These are phyloP conservation scores for Neostethus bicornis DNA, from an alignment of 2,797 vertebrate genomes.

Conservation along the genomic window DNA sequence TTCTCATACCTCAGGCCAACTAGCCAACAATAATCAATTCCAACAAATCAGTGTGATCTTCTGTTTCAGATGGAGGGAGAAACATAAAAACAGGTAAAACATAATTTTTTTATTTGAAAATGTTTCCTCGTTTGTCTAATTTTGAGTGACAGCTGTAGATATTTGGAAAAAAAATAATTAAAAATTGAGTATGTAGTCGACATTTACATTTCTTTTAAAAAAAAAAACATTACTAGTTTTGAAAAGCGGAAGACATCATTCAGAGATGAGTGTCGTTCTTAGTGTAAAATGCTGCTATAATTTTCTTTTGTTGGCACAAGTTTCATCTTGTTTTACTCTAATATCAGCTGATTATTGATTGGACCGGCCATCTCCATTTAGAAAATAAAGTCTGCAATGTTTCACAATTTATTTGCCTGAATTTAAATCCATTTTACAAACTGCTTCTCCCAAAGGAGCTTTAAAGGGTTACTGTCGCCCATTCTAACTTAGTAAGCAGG, in stretches of 20 bases:
- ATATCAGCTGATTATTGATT: not conserved
- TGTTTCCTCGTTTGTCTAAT: slow-evolving; percentile 22
- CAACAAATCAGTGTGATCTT: slow-evolving; percentile 49
- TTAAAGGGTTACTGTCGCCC: too few species aligned
- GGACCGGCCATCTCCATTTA: too few species aligned
- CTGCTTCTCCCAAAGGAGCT: too few species aligned
- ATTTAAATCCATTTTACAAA: too few species aligned
- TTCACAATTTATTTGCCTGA: too few species aligned
- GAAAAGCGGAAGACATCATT: not conserved
- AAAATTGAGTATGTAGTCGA: not conserved
- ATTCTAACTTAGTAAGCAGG: too few species aligned
- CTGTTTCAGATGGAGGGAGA: slow-evolving; percentile 66
- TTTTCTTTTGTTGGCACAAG: not conserved
- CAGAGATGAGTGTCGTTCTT: not conserved
- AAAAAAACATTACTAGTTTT: not conserved
- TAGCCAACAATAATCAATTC: slow-evolving; percentile 51
- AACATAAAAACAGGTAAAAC: slow-evolving; percentile 56
- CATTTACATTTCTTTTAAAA: not conserved
- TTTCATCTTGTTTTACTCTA: slow-evolving; percentile 6
- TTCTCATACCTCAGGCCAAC: slow-evolving; percentile 62
- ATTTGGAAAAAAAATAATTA: slow-evolving; percentile 6
- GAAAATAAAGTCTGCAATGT: too few species aligned
- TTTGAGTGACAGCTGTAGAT: not conserved
- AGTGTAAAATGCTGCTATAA: not conserved
- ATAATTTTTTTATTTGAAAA: slow-evolving; percentile 57